Evolutionary conservation across 1,140 invertebrate species (phyloP).

Genomic region (Delia radicum): DNA sequence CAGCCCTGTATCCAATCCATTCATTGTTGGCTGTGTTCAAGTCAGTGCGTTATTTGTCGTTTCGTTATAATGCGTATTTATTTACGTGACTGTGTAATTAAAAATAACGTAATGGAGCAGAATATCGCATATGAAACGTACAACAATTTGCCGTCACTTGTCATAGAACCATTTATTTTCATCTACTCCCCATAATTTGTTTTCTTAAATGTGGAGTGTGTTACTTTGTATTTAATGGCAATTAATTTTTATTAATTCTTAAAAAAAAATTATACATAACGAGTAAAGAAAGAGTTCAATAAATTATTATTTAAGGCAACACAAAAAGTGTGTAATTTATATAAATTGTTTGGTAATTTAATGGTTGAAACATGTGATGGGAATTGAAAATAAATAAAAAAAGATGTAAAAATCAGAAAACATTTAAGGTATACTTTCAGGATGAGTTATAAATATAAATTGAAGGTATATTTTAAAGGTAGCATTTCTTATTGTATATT

Average conservation of each 20-base stretch:
- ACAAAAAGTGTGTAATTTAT: not conserved
- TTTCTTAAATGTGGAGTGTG: not conserved
- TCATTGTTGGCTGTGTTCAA: too few species aligned
- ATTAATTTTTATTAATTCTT: not conserved
- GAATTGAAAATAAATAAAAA: not conserved
- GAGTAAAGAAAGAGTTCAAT: not conserved
- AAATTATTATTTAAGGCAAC: not conserved
- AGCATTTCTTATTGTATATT: too few species aligned
- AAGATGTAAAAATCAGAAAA: too few species aligned
- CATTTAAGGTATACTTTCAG: too few species aligned
- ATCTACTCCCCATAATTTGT: not conserved
- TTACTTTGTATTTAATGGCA: not conserved
- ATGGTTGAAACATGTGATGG: not conserved
- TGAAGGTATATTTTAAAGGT: too few species aligned
- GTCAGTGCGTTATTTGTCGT: too few species aligned
- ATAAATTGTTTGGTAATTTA: not conserved
- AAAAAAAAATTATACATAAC: not conserved
- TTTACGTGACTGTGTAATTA: conserved; percentile 1
- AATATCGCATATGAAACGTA: not conserved
- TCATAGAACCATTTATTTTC: not conserved
- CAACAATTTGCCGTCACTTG: not conserved
- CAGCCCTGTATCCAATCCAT: too few species aligned
- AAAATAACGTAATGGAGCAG: not conserved
- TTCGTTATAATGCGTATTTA: conserved; percentile 1
- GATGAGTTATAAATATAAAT: too few species aligned